Base-by-base conservation (phyloP, 2,888 invertebrate genomes). In the Tetragnatha montana region DNA sequence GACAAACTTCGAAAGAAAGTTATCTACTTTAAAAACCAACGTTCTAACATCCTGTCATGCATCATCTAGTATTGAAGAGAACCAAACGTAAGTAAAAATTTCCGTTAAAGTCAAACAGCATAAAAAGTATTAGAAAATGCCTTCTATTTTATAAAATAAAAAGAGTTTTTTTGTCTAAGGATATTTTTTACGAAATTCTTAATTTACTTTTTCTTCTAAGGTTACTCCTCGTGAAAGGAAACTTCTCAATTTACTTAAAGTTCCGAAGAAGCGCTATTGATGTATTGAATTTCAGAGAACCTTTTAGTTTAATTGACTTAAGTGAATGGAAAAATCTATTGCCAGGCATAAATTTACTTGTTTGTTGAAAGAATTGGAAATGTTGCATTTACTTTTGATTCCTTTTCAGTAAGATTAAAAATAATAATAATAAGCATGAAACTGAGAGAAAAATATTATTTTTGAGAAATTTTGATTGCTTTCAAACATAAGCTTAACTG, bases 261-360 rank as follows among this genome's bases (percentile, higher is more conserved):
- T 73, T 12, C 74, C 1, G 73, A 35, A 8, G 73, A 35, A 17
- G 74, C 74, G 22, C 73, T 51, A 82, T 82, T 74, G 82, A 74
- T 71, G 82, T 82, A 82, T 82, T 82, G 82, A 74, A 51, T 82
- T 82, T 82, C 82, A 51, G 73, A 82, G 73, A 82, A 21, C 82
- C 82, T 82, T 74, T 82, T 82, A 82, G 73, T 82, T 82, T 82
- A 82, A 82, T 82, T 82, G 82, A 74, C 35, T 82, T 82, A 74
- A 82, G 82, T 60, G 74, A 82, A 82, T 82, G 35, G 74, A 74
- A 22, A 51, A 71, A 82, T 82, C 82, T 60, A 82, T 74, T 82
- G 73, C 35, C 51, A 21, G n/a, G 74, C 82, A 82, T 82, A 82
- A 81, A 82, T 74, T 82, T 21, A 12, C 73, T 74, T 51, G 10